Conservation (phyloP, 2,797 vertebrate species). For the Rhyacichthys aspro region DNA sequence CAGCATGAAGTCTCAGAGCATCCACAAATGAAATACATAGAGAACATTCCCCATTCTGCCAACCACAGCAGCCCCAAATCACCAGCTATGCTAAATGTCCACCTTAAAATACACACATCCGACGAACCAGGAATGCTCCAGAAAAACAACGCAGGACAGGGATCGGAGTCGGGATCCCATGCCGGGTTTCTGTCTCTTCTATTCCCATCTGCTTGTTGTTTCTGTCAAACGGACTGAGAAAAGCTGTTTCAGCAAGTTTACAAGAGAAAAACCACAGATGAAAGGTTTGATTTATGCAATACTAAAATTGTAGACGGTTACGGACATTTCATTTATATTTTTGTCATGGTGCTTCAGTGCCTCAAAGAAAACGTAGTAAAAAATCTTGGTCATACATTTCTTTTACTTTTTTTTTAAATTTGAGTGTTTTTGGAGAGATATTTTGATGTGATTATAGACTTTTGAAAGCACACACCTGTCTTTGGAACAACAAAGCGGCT, state of each 20-base stretch:
- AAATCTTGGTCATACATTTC: too few relatives aligned
- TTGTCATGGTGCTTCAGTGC: background rate
- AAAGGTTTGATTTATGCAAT: background rate
- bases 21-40: slow-evolving; percentile 64
- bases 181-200: slow-evolving; percentile 61
- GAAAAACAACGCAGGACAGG: slow-evolving; percentile 62
- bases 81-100: slow-evolving; percentile 70
- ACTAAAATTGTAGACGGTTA: slow-evolving; percentile 10
- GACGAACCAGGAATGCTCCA: slow-evolving; percentile 67
- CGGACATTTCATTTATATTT: background rate
- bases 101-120: slow-evolving; percentile 76
- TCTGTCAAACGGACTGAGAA: slow-evolving; percentile 19
- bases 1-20: slow-evolving; percentile 63
- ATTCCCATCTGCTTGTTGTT: slow-evolving; percentile 63
- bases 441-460: too few relatives aligned
- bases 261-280: background rate
- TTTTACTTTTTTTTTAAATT: too few relatives aligned
- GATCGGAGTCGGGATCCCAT: slow-evolving; percentile 16
- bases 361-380: too few relatives aligned
- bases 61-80: slow-evolving; percentile 75
- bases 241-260: slow-evolving; percentile 27
- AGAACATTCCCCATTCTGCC: slow-evolving; percentile 53
- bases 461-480: too few relatives aligned
- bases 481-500: background rate
- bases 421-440: too few relatives aligned